Base-by-base conservation (phyloP, 1,140 invertebrate species). In the Drosophila mayri region DNA sequence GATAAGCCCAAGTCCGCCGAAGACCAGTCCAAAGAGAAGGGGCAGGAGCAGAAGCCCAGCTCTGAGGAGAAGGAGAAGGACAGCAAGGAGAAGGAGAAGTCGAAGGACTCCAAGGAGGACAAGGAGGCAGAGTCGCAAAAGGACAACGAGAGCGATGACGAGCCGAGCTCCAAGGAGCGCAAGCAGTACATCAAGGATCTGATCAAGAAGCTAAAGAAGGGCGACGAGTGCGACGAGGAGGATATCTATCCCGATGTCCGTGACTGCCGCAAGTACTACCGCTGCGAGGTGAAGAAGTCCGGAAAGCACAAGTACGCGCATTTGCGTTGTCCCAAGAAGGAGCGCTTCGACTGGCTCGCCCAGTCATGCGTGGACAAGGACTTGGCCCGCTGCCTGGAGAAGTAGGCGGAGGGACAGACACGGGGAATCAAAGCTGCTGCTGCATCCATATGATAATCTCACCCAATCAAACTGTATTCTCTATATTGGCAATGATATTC, bases 231-330 rank as follows among this genome's bases (percentile, higher is more conserved):
- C 60, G 73, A 91, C 28, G 84, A 92, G 43, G 84, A 91, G 12
- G 91, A 92, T 30, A 43, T 78, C 12, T 88, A 77, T 41, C 84
- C 91, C 8, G 91, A 92, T 79, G 79, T 79, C 16, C 70, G 61
- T 20, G 91, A 92, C 41, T 92, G 91, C 41, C 75, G 72, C 40
- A 92, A 92, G 37, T 92, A 83, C 54, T 92, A 91, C 61, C 86
- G 85, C 46, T 90, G 85, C 43, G 81, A 90, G 18, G 49, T 79
- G 12, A 90, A 90, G 55, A 71, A 71, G 25, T 90, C 86, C 7
- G 86, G 81, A 37, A 85, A 85, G 46, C 85, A 76, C 35, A 85
- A 79, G 71, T 67, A 65, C 14, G 75, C 71, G 11, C 85, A 90
- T 9, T 18, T 85, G 12, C 85, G 86, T 2, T 90, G 85, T 47